Evolutionary conservation across 1,140 invertebrate genomes (phyloP), one percentile per base, ranked within the genome.

Genomic region (Nephila pilipes): DNA sequence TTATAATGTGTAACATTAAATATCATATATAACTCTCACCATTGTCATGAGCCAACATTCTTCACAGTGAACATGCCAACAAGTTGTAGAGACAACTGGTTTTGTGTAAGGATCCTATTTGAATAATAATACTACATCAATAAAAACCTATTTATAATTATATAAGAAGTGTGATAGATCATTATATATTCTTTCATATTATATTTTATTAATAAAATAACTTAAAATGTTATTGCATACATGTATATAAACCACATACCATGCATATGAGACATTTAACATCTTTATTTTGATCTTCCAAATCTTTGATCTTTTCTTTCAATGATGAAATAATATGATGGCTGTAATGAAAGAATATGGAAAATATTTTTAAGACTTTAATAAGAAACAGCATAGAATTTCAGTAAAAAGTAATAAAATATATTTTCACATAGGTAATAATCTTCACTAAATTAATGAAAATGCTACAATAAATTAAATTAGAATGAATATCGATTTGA

Each of bases 51-150:
- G 96, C 98, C 98, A 99, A 95, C 98, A 99, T 85, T 97, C 97
- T 96, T 99, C 98, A 95, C 98, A 99, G 95, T 99, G 97, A 0
- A 99, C 98, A 96, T 99, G 98, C 98, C 98, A 99, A 95, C 98
- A 99, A 94, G 97, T 97, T 80, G 98, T 97, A 1, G 98, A 99
- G 25, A 98, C 98, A n/a, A 98, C 97, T 22, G 98, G 98, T 90
- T 97, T 98, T 85, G 96, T 96, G 95, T 98, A 98, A 29, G 96
- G 95, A 93, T 97, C 97, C 96, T 94, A 22, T 14, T 81, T 60
- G 5, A 46, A 46, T 46, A 46, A 10, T 18, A 60, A 18, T 60
- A 22, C 20, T 20, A 1, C 4, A 20, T 60, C 22, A 60, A 18
- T 60, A 22, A 60, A 60, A 60, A 18, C 5, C 18, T 60, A 22